These are phyloP conservation scores for Brachypodius melanocephalos DNA, from an alignment of 2,113 vertebrate species.

Conservation along the genomic window DNA sequence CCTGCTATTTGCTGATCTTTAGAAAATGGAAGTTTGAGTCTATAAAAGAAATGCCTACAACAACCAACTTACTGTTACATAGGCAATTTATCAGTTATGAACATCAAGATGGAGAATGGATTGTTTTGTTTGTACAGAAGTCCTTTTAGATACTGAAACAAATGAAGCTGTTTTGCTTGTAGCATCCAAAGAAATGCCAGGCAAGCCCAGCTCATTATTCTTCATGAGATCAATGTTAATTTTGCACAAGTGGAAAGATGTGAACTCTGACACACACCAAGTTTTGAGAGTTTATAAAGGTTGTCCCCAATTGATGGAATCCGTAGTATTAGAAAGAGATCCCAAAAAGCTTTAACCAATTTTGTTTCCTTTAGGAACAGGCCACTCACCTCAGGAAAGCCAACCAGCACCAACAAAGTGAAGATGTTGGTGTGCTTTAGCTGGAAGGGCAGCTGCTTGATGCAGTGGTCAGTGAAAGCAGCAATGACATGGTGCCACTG, in stretches of 20 bases:
- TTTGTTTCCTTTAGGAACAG: background rate
- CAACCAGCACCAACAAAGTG: constrained; percentile 91
- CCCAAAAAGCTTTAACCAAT: background rate
- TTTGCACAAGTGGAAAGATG: background rate
- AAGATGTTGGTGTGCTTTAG: constrained; percentile 96
- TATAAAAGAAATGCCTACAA: background rate
- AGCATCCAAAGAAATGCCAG: background rate
- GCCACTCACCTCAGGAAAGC: constrained; percentile 89
- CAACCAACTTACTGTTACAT: background rate
- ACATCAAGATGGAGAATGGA: background rate
- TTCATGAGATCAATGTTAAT: background rate
- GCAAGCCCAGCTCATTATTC: background rate
- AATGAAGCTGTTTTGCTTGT: background rate
- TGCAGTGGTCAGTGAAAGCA: constrained; percentile 89
- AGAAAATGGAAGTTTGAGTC: background rate
- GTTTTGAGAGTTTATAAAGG: background rate
- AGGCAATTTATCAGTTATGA: background rate
- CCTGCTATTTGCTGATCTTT: background rate
- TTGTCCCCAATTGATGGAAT: background rate
- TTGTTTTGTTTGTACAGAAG: background rate
- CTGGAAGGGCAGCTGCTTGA: constrained; percentile 88
- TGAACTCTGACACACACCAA: background rate
- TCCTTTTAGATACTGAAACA: background rate
- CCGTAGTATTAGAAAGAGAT: fast-evolving
- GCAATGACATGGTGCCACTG: constrained; percentile 87